Evolutionary conservation across 2,113 vertebrate genomes (phyloP), one percentile per base, ranked within the genome.

Genomic region (Clarias macrocephalus): DNA sequence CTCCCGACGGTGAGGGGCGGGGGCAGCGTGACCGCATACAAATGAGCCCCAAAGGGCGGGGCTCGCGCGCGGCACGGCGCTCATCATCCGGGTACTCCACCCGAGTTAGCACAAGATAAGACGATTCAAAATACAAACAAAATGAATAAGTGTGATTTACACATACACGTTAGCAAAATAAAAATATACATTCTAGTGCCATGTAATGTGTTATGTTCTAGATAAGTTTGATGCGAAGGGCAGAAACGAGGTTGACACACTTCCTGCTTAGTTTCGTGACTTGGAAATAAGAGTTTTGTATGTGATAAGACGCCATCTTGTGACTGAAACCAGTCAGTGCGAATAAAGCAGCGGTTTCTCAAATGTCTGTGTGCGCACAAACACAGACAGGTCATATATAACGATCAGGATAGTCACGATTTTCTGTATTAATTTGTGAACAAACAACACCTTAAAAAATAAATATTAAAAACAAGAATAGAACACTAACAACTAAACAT

Each of bases 1-100:
- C 21, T 68, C 83, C 48, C 65, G 63, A 63, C 68, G n/a, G 9
- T n/a, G 21, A 52, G 23, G 85, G 87, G 89, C 65, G 83, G 82
- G 87, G 73, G 16, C 30, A 48, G 25, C 48, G 76, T 33, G 28
- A 80, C 56, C 56, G 30, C 21, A 81, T 81, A 62, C 33, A 81
- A 62, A 81, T 81, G 21, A 62, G 79, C 11, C 48, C 7, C 62
- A 30, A 10, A 42, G 79, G 57, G 79, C 19, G 57, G 79, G 19
- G 57, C 56, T 0, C 28, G 54, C n/a, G 54, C n/a, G 21, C 23
- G 0, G 13, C 3, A 33, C n/a, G 15, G 19, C 12, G 23, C n/a
- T 76, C 75, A 8, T 13, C 30, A 23, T 68, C 13, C 6, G 56
- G 21, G 12, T n/a, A 25, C 73, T 76, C 25, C 48, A 54, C 16